These are phyloP conservation scores for Carapus acus DNA, from an alignment of 2,797 vertebrate species.

Conservation along the genomic window DNA sequence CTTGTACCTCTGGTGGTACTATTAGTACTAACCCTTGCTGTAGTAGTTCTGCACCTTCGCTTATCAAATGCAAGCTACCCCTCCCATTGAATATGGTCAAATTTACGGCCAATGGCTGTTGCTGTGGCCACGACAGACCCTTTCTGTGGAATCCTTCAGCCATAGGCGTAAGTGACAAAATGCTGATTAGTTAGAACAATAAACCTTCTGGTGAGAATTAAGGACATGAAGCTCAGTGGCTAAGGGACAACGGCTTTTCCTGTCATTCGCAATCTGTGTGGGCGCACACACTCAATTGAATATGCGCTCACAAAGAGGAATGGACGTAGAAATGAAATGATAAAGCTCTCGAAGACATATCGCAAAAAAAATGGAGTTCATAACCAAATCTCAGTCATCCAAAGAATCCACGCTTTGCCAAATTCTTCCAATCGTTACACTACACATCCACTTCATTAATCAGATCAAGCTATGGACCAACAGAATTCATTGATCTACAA, in stretches of 20 bases:
- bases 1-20: too few species aligned
- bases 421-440: neutral
- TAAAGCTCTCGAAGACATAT: slow-evolving; percentile 20
- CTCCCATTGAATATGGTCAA: too few species aligned
- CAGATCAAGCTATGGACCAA: slow-evolving; percentile 1
- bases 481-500: neutral
- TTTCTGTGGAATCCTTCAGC: slow-evolving; percentile 1
- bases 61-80: too few species aligned
- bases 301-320: slow-evolving; percentile 8
- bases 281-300: slow-evolving; percentile 11
- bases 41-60: too few species aligned
- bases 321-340: slow-evolving; percentile 18
- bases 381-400: slow-evolving; percentile 12
- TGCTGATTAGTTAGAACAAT: neutral
- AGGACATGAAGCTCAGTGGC: slow-evolving; percentile 12
- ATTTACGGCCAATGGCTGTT: slow-evolving; percentile 1
- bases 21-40: too few species aligned
- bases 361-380: slow-evolving; percentile 58
- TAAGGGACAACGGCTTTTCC: slow-evolving; percentile 20
- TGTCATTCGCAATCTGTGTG: slow-evolving; percentile 7
- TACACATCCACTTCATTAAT: slow-evolving; percentile 13
- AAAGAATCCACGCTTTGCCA: neutral
- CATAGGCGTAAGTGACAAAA: neutral
- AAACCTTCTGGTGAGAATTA: slow-evolving; percentile 11
- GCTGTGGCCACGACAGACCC: neutral